A percentile compares a stretch with the other conserved stretches of the same genome.
Conservation (phyloP, 2,797 vertebrate species). For the Atherinosoma microstoma region DNA sequence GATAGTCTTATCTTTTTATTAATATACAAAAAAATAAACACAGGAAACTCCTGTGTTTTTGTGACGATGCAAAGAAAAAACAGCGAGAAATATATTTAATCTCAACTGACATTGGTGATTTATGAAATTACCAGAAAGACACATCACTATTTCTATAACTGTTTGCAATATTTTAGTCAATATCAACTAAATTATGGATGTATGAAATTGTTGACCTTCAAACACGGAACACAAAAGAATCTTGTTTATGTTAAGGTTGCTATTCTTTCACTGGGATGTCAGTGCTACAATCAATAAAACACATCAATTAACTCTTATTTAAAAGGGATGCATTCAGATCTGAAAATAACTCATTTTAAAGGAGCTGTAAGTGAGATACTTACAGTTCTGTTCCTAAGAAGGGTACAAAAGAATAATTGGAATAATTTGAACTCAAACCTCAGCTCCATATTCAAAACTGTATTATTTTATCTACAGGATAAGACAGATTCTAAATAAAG, state of each 20-base stretch:
- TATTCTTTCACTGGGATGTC: conserved; percentile 13
- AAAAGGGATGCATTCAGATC: conserved; percentile 21
- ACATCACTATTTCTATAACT: conserved; percentile 16
- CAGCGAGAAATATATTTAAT: background rate
- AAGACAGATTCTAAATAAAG: conserved; percentile 13
- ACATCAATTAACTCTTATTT: conserved; percentile 19
- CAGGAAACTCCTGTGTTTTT: conserved; percentile 1
- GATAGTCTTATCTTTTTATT: conserved; percentile 34
- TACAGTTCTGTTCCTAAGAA: conserved; percentile 7
- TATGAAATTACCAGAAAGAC: conserved; percentile 6
- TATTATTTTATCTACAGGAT: background rate
- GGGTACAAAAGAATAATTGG: background rate
- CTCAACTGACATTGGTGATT: background rate
- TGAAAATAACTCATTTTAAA: conserved; percentile 6
- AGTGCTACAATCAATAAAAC: conserved; percentile 25
- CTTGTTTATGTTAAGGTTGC: conserved; percentile 17
- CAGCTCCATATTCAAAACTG: conserved; percentile 7
- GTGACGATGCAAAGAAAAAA: background rate
- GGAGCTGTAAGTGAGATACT: conserved; percentile 6
- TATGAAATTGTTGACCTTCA: conserved; percentile 34
- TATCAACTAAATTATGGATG: conserved; percentile 12
- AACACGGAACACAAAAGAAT: conserved; percentile 4
- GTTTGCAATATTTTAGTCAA: conserved; percentile 21
- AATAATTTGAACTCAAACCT: conserved; percentile 19
- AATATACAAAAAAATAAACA: conserved; percentile 4